These are phyloP conservation scores for Podarcis lilfordi DNA, from an alignment of 2,797 vertebrate genomes.

Conservation along the genomic window DNA sequence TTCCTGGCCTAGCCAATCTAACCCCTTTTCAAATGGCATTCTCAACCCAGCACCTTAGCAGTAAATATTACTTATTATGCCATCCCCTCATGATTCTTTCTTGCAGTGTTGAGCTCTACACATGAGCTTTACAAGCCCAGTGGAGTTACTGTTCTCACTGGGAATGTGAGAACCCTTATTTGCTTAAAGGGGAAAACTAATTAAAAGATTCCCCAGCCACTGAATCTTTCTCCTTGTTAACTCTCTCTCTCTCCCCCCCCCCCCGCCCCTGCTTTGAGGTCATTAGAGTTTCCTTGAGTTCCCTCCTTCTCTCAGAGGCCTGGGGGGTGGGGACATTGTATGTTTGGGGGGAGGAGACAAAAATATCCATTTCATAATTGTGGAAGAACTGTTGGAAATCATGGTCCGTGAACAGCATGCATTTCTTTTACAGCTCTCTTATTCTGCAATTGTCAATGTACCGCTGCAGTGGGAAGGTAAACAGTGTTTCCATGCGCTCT, in stretches of 20 bases:
- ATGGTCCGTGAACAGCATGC: not conserved
- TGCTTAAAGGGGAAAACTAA: constrained; percentile 8
- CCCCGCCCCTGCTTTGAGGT: constrained; percentile 11
- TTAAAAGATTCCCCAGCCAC: constrained; percentile 26
- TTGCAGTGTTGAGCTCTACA: constrained; percentile 1
- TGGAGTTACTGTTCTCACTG: constrained; percentile 5
- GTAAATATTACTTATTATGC: not conserved
- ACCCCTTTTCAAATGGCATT: constrained; percentile 10
- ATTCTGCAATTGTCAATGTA: not conserved
- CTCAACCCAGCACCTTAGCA: not conserved
- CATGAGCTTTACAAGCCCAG: fast-evolving
- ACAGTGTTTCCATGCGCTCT: not conserved
- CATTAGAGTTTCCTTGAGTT: constrained; percentile 14
- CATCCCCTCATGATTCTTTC: not conserved
- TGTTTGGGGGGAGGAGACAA: not conserved
- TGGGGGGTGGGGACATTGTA: too few species aligned
- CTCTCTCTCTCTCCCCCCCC: too few species aligned
- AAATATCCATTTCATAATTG: constrained; percentile 29
- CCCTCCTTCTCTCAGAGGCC: not conserved
- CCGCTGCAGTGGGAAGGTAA: too few species aligned
- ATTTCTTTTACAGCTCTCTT: not conserved
- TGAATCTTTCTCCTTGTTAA: constrained; percentile 30
- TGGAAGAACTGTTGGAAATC: not conserved
- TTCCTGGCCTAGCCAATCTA: not conserved
- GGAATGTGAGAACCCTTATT: constrained; percentile 9